Evolutionary conservation across 2,113 vertebrate species (phyloP).

Genomic region (Oncorhynchus gorbuscha): DNA sequence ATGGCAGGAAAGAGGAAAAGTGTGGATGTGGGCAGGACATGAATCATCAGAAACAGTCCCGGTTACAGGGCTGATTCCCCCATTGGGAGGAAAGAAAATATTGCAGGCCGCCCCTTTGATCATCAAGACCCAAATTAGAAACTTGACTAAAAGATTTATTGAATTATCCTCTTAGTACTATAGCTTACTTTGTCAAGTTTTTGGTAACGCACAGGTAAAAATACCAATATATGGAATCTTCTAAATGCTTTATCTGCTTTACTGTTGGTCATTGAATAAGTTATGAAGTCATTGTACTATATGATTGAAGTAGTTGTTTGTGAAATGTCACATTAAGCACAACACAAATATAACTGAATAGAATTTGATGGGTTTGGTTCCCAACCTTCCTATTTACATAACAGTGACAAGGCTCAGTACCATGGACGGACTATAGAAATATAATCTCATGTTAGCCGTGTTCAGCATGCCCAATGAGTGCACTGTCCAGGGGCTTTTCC

Average conservation of each 20-base stretch:
- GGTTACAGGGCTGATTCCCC: neutral
- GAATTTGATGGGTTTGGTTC: too few species aligned
- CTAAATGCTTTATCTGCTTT: too few species aligned
- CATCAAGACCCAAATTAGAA: too few species aligned
- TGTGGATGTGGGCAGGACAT: constrained; percentile 34
- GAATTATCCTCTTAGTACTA: neutral
- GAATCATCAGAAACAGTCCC: constrained; percentile 41
- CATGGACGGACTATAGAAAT: neutral
- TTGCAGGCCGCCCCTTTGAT: constrained; percentile 21
- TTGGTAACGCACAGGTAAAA: neutral
- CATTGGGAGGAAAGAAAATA: constrained; percentile 36
- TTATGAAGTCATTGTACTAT: too few species aligned
- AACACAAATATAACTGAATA: too few species aligned
- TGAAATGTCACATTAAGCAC: too few species aligned
- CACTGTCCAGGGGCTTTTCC: too few species aligned
- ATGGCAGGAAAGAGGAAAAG: constrained; percentile 60
- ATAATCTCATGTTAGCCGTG: too few species aligned
- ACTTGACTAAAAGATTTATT: constrained; percentile 4
- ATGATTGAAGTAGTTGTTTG: too few species aligned
- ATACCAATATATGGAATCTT: neutral
- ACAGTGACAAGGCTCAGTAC: constrained; percentile 28
- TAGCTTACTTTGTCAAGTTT: neutral
- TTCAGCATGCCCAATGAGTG: too few species aligned
- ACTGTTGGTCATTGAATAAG: too few species aligned
- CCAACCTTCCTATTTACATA: neutral